A percentile compares a stretch with the other conserved stretches of the same genome.
These are phyloP conservation scores for Peucedramus taeniatus DNA, from an alignment of 2,113 vertebrate genomes.

Conservation along the genomic window DNA sequence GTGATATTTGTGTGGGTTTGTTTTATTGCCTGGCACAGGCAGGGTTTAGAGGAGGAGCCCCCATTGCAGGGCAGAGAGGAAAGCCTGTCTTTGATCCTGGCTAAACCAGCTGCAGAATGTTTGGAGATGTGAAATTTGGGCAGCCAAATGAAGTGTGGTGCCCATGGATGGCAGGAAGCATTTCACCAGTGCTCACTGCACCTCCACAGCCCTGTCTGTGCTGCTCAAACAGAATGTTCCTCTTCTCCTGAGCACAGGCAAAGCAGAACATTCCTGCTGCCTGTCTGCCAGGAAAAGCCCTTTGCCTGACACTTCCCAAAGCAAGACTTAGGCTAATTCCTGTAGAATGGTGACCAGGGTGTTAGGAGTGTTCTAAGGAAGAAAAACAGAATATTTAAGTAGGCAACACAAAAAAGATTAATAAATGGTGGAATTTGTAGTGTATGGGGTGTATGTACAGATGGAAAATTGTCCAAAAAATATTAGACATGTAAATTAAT, in stretches of 20 bases:
- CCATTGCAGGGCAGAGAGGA: neutral
- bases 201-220: neutral
- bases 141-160: neutral
- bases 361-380: neutral
- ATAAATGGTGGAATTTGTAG: neutral
- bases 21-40: neutral
- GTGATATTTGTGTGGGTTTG: fast-evolving
- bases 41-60: neutral
- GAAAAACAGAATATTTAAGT: neutral
- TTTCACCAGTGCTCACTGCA: neutral
- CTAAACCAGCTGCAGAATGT: fast-evolving
- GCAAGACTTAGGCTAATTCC: too few species aligned
- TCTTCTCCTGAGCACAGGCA: neutral
- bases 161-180: neutral
- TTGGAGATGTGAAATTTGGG: neutral
- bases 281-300: neutral
- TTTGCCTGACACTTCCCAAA: neutral
- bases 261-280: neutral
- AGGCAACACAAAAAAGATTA: neutral
- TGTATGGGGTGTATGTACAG: neutral
- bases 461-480: neutral
- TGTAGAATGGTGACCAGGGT: neutral
- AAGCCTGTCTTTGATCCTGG: neutral
- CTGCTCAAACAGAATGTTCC: neutral
- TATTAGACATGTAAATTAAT: neutral